phyloP scores from a whole-genome alignment of 1,140 invertebrate species.

The Chelonus insularis region DNA sequence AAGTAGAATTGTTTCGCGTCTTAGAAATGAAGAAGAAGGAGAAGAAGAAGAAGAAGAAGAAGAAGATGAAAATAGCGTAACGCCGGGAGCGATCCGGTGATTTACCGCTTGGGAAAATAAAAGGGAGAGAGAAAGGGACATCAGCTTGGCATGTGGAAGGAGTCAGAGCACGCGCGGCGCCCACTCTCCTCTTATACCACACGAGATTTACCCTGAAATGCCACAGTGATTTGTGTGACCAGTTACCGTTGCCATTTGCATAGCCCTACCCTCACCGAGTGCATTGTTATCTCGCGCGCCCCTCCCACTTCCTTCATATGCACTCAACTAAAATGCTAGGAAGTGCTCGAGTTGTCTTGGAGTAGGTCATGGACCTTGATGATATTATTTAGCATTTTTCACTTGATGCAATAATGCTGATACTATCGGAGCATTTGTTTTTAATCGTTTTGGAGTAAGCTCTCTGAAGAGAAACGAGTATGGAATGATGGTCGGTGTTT shows the following conservation, averaged over 20 bases:
- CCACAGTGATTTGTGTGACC: conserved; percentile 40
- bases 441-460: too few relatives aligned
- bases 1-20: too few relatives aligned
- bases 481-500: too few relatives aligned
- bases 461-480: too few relatives aligned
- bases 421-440: too few relatives aligned
- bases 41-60: background rate
- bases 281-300: conserved; percentile 32
- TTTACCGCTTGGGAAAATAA: conserved; percentile 37
- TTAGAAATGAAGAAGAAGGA: background rate
- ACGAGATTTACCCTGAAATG: conserved; percentile 36
- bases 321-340: background rate
- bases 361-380: conserved; percentile 13
- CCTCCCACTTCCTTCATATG: conserved; percentile 5
- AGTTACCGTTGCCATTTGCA: conserved; percentile 37
- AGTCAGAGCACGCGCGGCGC: conserved; percentile 3
- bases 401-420: background rate
- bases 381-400: background rate
- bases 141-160: background rate
- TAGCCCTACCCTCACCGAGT: conserved; percentile 22
- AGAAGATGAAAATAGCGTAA: conserved; percentile 47
- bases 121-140: conserved; percentile 15
- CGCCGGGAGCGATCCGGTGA: conserved; percentile 46
- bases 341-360: background rate
- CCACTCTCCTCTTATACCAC: conserved; percentile 17